These are phyloP conservation scores for Chloroceryle amazona DNA, from an alignment of 2,797 vertebrate species.

Conservation along the genomic window DNA sequence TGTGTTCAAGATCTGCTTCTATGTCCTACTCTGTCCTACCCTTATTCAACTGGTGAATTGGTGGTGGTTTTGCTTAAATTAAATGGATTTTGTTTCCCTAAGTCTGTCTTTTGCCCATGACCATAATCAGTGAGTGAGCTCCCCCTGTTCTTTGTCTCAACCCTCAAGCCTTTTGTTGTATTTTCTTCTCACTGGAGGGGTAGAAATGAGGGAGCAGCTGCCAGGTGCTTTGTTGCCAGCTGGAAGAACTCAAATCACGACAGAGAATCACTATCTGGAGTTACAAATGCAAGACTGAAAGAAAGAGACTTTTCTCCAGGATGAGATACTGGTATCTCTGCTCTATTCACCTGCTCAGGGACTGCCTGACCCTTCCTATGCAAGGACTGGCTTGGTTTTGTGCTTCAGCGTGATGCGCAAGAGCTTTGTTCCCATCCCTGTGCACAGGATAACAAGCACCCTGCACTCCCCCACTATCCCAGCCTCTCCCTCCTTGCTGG, in stretches of 20 bases:
- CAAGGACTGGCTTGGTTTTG: neutral
- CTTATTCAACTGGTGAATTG: neutral
- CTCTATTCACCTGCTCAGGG: neutral
- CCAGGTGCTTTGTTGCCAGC: neutral
- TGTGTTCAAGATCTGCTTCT: neutral
- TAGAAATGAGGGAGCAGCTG: neutral
- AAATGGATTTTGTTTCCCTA: neutral
- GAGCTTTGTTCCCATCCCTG: neutral
- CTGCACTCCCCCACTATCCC: conserved; percentile 1
- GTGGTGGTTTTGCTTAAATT: neutral
- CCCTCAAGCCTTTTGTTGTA: neutral
- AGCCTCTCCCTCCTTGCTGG: conserved; percentile 22
- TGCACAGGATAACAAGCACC: neutral
- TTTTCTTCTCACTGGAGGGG: neutral
- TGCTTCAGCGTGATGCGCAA: accelerated
- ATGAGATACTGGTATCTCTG: neutral
- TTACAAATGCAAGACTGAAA: neutral
- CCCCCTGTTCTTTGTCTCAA: neutral
- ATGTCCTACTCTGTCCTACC: neutral
- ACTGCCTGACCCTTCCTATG: neutral
- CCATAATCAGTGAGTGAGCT: neutral
- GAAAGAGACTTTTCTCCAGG: neutral
- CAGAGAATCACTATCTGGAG: neutral
- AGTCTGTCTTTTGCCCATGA: neutral
- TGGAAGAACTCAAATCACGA: neutral